phyloP scores from a whole-genome alignment of 2,888 invertebrate species.

The Tinea trinotella region DNA sequence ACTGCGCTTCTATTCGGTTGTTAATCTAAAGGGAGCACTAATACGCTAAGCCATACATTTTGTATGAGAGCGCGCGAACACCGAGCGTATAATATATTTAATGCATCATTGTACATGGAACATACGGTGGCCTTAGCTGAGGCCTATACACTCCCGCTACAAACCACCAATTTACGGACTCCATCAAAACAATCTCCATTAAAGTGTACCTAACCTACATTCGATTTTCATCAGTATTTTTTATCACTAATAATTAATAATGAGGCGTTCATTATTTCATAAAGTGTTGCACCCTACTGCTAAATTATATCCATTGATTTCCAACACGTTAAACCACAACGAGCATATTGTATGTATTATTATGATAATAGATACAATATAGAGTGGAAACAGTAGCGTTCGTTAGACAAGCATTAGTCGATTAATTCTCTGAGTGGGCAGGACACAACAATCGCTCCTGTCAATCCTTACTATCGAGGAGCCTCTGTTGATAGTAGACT shows the following conservation, averaged over 20 bases:
- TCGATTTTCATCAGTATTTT: not conserved
- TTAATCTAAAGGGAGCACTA: slow-evolving; percentile 52
- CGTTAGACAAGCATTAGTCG: slow-evolving; percentile 18
- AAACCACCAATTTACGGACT: not conserved
- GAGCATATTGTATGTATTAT: not conserved
- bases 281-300: not conserved
- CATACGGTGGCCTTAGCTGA: not conserved
- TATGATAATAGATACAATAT: not conserved
- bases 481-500: slow-evolving; percentile 26
- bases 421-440: slow-evolving; percentile 27
- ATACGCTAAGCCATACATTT: slow-evolving; percentile 42
- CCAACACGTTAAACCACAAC: not conserved
- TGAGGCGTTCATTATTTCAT: too few species aligned
- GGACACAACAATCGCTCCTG: slow-evolving; percentile 13
- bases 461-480: slow-evolving; percentile 14
- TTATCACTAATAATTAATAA: too few species aligned
- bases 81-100: slow-evolving; percentile 39
- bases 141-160: not conserved
- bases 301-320: not conserved
- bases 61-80: slow-evolving; percentile 37
- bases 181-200: not conserved
- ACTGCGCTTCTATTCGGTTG: slow-evolving; percentile 38
- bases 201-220: not conserved
- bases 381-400: not conserved
- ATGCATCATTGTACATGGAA: slow-evolving; percentile 32